A percentile compares a stretch with the other conserved stretches of the same genome.
phyloP scores from a whole-genome alignment of 2,113 vertebrate species.

The Reinhardtius hippoglossoides region DNA sequence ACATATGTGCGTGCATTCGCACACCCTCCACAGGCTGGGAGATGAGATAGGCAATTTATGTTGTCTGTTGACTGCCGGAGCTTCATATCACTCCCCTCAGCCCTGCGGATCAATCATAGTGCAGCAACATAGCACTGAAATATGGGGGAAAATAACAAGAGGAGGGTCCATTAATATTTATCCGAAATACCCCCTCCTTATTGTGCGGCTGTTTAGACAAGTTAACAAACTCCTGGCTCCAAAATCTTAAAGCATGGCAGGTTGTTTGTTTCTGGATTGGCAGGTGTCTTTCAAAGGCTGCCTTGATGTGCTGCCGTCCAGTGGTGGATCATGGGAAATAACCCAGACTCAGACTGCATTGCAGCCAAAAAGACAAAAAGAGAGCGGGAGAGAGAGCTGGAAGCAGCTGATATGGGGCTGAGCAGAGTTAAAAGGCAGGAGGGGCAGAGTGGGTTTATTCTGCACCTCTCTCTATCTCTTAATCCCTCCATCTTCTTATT shows the following conservation, averaged over 20 bases:
- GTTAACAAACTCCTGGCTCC: not conserved
- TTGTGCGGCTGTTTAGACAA: not conserved
- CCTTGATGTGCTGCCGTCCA: slow-evolving; percentile 40
- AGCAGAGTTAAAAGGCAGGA: slow-evolving; percentile 12
- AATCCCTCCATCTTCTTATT: slow-evolving; percentile 44
- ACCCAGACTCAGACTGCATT: slow-evolving; percentile 45
- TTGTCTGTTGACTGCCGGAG: slow-evolving; percentile 67
- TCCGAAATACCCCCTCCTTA: not conserved
- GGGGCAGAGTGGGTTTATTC: slow-evolving; percentile 26
- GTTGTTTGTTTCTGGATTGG: not conserved
- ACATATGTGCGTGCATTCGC: slow-evolving; percentile 16
- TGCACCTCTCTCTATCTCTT: slow-evolving; percentile 25
- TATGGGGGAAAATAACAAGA: not conserved
- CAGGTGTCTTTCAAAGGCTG: slow-evolving; percentile 47
- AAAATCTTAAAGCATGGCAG: not conserved
- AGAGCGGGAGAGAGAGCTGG: not conserved
- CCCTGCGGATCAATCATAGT: slow-evolving; percentile 29
- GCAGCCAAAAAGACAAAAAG: slow-evolving; percentile 34
- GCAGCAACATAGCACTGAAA: slow-evolving; percentile 7
- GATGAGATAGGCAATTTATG: slow-evolving; percentile 67
- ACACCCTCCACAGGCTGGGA: slow-evolving; percentile 55
- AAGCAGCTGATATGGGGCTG: slow-evolving; percentile 6
- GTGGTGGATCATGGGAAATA: slow-evolving; percentile 31
- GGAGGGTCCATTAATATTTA: not conserved
- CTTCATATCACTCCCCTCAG: slow-evolving; percentile 47